Percentiles rank a stretch among this genome's conserved stretches.
phyloP scores from a whole-genome alignment of 2,888 invertebrate genomes.

The Xestoiulus laeticollis region DNA sequence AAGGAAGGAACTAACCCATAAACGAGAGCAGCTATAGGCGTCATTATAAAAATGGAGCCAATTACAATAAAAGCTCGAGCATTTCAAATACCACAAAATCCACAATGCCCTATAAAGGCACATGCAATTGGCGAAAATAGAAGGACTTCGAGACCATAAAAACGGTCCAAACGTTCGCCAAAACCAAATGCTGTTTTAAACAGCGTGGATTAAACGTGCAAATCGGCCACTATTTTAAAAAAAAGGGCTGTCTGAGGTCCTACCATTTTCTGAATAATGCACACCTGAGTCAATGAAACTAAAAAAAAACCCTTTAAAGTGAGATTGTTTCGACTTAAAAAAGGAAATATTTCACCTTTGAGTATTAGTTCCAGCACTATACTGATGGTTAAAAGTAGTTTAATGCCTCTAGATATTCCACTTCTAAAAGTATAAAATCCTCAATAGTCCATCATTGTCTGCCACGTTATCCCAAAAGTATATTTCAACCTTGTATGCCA shows the following conservation, averaged over 20 bases:
- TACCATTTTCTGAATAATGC: not conserved
- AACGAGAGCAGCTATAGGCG: not conserved
- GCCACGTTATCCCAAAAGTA: not conserved
- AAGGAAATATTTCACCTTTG: not conserved
- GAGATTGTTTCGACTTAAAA: not conserved
- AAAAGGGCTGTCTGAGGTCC: not conserved
- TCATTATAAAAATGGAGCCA: conserved; percentile 37
- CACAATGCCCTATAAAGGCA: conserved; percentile 13
- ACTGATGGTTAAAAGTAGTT: not conserved
- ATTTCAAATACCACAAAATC: conserved; percentile 7
- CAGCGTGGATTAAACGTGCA: not conserved
- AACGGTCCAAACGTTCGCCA: not conserved
- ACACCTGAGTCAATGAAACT: not conserved
- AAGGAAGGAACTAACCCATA: not conserved
- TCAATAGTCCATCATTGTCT: not conserved
- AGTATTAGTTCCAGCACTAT: not conserved
- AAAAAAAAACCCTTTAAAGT: not conserved
- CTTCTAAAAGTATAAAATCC: not conserved
- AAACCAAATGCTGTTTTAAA: conserved; percentile 2
- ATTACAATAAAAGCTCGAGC: conserved; percentile 19
- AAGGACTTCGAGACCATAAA: not conserved
- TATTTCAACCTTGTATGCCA: not conserved
- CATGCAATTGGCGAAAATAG: conserved; percentile 18
- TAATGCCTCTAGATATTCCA: not conserved
- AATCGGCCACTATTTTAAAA: not conserved